Evolutionary conservation across 1,140 invertebrate genomes (phyloP).

Genomic region (Ooceraea biroi): DNA sequence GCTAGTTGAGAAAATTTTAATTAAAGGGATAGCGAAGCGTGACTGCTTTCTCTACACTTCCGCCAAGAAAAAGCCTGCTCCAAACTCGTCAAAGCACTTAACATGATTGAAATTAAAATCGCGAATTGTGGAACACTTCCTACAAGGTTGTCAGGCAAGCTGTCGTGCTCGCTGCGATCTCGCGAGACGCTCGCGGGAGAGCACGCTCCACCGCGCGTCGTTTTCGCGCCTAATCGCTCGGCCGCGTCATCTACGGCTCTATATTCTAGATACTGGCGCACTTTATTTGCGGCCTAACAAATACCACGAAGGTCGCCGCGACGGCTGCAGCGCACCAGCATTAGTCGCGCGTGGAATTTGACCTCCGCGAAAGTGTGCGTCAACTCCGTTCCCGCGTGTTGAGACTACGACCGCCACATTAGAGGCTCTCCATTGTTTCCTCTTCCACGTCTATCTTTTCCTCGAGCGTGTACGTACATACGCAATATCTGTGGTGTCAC

Average conservation of each 20-base stretch:
- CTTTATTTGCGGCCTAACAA: constrained; percentile 72
- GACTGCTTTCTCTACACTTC: too few species aligned
- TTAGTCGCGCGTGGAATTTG: constrained; percentile 71
- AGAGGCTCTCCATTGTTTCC: constrained; percentile 66
- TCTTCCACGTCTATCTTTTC: constrained; percentile 45
- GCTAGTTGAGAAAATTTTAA: too few species aligned
- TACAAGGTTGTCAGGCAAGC: too few species aligned
- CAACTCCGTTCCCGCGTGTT: constrained; percentile 61
- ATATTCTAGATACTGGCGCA: constrained; percentile 72
- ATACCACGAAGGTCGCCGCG: constrained; percentile 72
- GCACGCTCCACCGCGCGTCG: too few species aligned
- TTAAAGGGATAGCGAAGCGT: too few species aligned
- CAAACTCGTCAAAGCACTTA: too few species aligned
- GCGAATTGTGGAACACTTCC: too few species aligned
- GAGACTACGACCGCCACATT: constrained; percentile 39
- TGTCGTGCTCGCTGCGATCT: too few species aligned
- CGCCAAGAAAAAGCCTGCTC: too few species aligned
- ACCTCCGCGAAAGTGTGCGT: constrained; percentile 77
- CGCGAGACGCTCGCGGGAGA: too few species aligned
- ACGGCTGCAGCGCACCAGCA: constrained; percentile 32
- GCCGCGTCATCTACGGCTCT: constrained; percentile 42
- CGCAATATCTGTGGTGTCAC: constrained; percentile 46
- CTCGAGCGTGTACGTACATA: constrained; percentile 6
- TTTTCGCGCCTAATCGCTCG: constrained; percentile 10
- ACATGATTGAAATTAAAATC: too few species aligned